A percentile compares a stretch with the other conserved stretches of the same genome.
Evolutionary conservation across 2,797 vertebrate species (phyloP).

Genomic region (Craterocephalus amniculus): DNA sequence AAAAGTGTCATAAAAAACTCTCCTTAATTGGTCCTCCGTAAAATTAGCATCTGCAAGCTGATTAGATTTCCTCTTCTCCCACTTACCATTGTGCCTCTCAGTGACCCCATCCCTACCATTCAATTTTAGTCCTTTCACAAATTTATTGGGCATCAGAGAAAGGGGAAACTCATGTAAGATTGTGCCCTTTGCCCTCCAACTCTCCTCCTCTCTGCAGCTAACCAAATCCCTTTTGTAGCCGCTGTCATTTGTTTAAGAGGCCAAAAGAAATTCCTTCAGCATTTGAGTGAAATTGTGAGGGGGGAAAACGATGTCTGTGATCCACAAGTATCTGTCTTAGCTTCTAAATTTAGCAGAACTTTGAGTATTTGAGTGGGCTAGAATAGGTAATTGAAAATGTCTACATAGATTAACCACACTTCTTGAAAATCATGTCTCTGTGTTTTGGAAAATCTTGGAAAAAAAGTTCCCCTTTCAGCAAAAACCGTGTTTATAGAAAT

Average conservation of each 20-base stretch:
- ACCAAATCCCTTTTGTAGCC: slow-evolving; percentile 56
- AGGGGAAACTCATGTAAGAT: slow-evolving; percentile 81
- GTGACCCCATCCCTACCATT: slow-evolving; percentile 78
- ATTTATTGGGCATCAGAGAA: slow-evolving; percentile 79
- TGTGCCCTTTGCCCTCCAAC: slow-evolving; percentile 73
- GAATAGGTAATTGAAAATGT: slow-evolving; percentile 25
- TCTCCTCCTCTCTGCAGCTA: slow-evolving; percentile 67
- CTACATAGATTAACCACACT: slow-evolving; percentile 42
- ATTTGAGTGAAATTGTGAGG: slow-evolving; percentile 5
- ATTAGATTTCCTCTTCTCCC: slow-evolving; percentile 83
- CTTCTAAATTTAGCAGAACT: slow-evolving; percentile 14
- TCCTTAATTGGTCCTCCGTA: slow-evolving; percentile 86
- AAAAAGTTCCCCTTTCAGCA: slow-evolving; percentile 34
- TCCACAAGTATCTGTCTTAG: slow-evolving; percentile 18
- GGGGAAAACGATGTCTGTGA: background rate
- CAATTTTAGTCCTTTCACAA: slow-evolving; percentile 77
- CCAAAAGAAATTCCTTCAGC: slow-evolving; percentile 18
- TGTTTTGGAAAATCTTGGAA: slow-evolving; percentile 33
- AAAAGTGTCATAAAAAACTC: slow-evolving; percentile 84
- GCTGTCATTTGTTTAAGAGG: slow-evolving; percentile 50
- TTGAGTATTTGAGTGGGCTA: slow-evolving; percentile 17
- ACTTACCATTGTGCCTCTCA: slow-evolving; percentile 64
- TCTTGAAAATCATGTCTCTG: slow-evolving; percentile 21
- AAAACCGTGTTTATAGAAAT: slow-evolving; percentile 58
- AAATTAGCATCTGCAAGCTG: slow-evolving; percentile 87